Evolutionary conservation across 2,797 vertebrate species (phyloP).

Genomic region (Denticeps clupeoides): DNA sequence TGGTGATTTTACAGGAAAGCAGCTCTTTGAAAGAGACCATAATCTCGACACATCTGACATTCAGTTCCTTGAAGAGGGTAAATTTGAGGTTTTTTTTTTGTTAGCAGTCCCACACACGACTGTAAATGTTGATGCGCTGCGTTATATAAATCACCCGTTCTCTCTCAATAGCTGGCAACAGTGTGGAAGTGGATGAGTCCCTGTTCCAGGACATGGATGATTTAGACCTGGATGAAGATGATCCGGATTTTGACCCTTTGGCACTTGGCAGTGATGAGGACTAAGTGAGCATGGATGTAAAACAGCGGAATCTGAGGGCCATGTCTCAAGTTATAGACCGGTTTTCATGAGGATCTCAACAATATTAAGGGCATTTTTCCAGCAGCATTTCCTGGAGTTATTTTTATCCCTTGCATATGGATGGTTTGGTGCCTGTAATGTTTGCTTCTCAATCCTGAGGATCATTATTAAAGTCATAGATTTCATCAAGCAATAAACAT

Average conservation of each 20-base stretch:
- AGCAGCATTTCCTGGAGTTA: too few relatives aligned
- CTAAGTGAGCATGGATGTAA: conserved; percentile 32
- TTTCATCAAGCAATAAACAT: too few relatives aligned
- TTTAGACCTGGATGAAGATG: conserved; percentile 86
- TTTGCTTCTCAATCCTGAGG: too few relatives aligned
- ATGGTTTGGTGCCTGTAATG: too few relatives aligned
- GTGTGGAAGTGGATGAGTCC: conserved; percentile 92
- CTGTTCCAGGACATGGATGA: conserved; percentile 96
- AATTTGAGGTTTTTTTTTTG: too few relatives aligned
- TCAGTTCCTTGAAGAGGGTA: conserved; percentile 94
- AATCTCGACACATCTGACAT: conserved; percentile 97
- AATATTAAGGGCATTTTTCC: too few relatives aligned
- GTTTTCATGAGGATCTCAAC: too few relatives aligned
- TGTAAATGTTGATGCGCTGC: too few relatives aligned
- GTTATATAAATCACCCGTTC: conserved; percentile 4
- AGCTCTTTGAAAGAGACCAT: conserved; percentile 93
- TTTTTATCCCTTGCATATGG: too few relatives aligned
- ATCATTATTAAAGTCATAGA: too few relatives aligned
- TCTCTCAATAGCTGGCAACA: conserved; percentile 75
- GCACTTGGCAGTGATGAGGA: conserved; percentile 78
- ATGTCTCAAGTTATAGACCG: too few relatives aligned
- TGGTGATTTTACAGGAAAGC: conserved; percentile 85
- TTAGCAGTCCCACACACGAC: neutral
- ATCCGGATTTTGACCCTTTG: conserved; percentile 82
- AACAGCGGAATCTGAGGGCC: neutral